Conservation (phyloP, 2,888 invertebrate species). For the Drosophila percnosoma region DNA sequence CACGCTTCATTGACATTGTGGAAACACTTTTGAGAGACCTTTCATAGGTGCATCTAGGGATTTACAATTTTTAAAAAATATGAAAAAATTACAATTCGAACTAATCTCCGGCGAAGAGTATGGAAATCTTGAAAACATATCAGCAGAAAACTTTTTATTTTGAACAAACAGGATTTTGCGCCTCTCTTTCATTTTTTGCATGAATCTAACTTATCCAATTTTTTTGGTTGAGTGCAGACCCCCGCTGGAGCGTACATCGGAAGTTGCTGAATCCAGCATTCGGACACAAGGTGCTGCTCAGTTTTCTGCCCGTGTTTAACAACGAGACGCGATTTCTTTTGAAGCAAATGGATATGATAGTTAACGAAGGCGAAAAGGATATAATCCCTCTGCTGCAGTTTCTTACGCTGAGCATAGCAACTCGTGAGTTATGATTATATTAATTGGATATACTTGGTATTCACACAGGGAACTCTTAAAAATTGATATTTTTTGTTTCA, state of each 20-base stretch:
- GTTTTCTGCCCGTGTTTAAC: slow-evolving; percentile 82
- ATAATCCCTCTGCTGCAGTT: slow-evolving; percentile 72
- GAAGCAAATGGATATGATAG: slow-evolving; percentile 51
- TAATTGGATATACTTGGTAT: too few relatives aligned
- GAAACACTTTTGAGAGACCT: not conserved
- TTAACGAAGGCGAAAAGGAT: slow-evolving; percentile 63
- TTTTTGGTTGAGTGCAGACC: slow-evolving; percentile 56
- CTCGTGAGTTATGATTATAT: slow-evolving; percentile 67
- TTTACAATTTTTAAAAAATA: too few relatives aligned
- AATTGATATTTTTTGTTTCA: not conserved
- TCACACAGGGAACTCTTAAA: not conserved
- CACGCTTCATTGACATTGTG: not conserved
- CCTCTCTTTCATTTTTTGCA: not conserved
- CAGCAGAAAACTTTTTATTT: not conserved
- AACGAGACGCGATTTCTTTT: slow-evolving; percentile 66
- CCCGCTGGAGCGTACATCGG: slow-evolving; percentile 80
- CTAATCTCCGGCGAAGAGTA: too few relatives aligned
- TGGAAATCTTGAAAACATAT: not conserved
- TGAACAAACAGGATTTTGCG: not conserved
- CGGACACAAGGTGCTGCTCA: slow-evolving; percentile 77
- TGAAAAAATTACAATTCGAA: too few relatives aligned
- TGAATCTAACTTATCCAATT: too few relatives aligned
- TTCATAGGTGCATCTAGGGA: not conserved
- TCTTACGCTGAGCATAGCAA: slow-evolving; percentile 76
- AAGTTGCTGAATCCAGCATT: slow-evolving; percentile 83